Percentiles rank a stretch among this genome's conserved stretches.
Evolutionary conservation across 64 coral and sea anemone genomes (phyloP).

Genomic region (Montipora efflorescens): DNA sequence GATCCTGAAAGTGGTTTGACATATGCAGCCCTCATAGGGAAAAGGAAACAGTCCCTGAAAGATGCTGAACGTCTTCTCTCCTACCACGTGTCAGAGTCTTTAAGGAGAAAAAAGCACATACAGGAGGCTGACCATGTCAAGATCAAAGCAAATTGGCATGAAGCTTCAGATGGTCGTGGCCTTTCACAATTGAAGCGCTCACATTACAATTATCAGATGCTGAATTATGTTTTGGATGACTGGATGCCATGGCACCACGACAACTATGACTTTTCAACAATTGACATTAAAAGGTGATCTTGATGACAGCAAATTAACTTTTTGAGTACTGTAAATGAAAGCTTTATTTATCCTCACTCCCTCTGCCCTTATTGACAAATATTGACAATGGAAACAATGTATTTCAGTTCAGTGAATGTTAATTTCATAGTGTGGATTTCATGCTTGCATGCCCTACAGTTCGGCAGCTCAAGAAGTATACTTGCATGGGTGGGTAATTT

Average conservation of each 20-base stretch:
- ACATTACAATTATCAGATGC: slow-evolving; percentile 40
- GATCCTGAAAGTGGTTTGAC: background rate
- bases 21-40: slow-evolving; percentile 9
- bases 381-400: too few relatives aligned
- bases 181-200: background rate
- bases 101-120: slow-evolving; percentile 9
- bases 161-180: slow-evolving; percentile 51
- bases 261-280: slow-evolving; percentile 40
- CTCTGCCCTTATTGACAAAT: too few relatives aligned
- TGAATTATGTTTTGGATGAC: slow-evolving; percentile 46
- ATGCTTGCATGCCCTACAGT: too few relatives aligned
- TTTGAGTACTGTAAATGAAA: too few relatives aligned
- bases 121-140: slow-evolving; percentile 7
- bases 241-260: slow-evolving; percentile 56
- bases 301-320: background rate
- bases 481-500: too few relatives aligned
- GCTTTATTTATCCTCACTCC: too few relatives aligned
- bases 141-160: slow-evolving; percentile 32
- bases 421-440: too few relatives aligned
- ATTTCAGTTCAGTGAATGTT: too few relatives aligned
- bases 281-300: slow-evolving; percentile 54
- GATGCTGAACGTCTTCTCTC: background rate
- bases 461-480: too few relatives aligned
- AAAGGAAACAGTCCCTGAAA: background rate
- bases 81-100: background rate